phyloP scores from a whole-genome alignment of 1,140 invertebrate species.

The Luehdorfia chinensis region DNA sequence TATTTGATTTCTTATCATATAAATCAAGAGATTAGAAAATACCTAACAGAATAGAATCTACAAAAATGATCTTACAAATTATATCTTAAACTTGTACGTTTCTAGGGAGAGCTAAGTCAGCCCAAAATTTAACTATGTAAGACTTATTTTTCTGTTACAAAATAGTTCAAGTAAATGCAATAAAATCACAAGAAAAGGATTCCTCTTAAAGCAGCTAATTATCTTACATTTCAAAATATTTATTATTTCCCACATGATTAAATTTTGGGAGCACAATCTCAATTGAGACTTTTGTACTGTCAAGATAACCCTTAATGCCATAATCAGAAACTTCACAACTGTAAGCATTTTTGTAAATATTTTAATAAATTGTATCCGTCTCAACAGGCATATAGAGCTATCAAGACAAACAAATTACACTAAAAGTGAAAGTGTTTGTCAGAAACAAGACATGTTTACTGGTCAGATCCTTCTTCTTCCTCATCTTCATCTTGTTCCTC shows the following conservation, averaged over 20 bases:
- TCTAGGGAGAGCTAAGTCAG: conserved; percentile 62
- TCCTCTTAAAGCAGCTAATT: conserved; percentile 39
- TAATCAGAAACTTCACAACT: conserved; percentile 32
- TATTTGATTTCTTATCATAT: conserved; percentile 58
- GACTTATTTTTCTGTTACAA: conserved; percentile 34
- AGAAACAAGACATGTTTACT: conserved; percentile 56
- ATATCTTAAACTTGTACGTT: conserved; percentile 71
- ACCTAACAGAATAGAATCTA: conserved; percentile 71
- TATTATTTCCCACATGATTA: conserved; percentile 56
- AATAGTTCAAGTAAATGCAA: conserved; percentile 50
- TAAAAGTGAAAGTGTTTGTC: conserved; percentile 59
- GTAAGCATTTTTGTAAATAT: conserved; percentile 39
- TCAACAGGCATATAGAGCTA: conserved; percentile 47
- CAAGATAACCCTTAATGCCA: conserved; percentile 57
- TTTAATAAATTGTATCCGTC: conserved; percentile 35
- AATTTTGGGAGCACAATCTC: conserved; percentile 60
- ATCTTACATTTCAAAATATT: conserved; percentile 38
- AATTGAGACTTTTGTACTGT: conserved; percentile 61
- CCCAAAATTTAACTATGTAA: conserved; percentile 65
- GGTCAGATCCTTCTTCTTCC: conserved; percentile 73
- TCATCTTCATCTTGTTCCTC: conserved; percentile 75
- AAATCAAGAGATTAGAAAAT: conserved; percentile 75
- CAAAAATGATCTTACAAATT: conserved; percentile 73
- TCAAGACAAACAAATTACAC: conserved; percentile 71
- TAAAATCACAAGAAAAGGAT: conserved; percentile 40